Evolutionary conservation across 2,797 vertebrate species (phyloP).

Genomic region (Coluber constrictor): DNA sequence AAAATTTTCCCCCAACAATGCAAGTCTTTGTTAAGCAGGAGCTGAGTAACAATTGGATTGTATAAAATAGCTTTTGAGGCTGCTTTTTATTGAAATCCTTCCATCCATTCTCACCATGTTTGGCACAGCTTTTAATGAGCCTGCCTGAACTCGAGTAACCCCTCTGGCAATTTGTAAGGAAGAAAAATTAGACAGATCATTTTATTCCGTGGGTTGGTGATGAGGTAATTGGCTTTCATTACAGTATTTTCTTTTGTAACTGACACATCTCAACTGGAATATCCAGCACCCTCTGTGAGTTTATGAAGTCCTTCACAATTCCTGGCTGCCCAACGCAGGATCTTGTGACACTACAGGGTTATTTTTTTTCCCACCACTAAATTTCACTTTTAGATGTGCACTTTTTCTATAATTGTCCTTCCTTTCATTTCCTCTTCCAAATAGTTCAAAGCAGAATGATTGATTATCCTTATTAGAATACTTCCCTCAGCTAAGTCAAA

Average conservation of each 20-base stretch:
- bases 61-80: conserved; percentile 57
- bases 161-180: conserved; percentile 60
- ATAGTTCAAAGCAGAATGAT: conserved; percentile 53
- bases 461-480: conserved; percentile 59
- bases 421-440: conserved; percentile 45
- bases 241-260: conserved; percentile 60
- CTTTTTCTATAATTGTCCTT: conserved; percentile 50
- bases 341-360: conserved; percentile 38
- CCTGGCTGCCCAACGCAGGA: conserved; percentile 48
- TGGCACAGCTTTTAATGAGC: conserved; percentile 62
- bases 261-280: conserved; percentile 35
- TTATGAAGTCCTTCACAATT: conserved; percentile 34
- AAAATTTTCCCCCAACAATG: conserved; percentile 55
- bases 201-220: conserved; percentile 57
- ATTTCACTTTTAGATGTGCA: conserved; percentile 44
- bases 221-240: conserved; percentile 66
- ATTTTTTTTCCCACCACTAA: conserved; percentile 56
- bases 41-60: conserved; percentile 58
- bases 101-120: conserved; percentile 57
- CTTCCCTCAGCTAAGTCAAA: conserved; percentile 24
- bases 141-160: conserved; percentile 80
- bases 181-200: conserved; percentile 61
- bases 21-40: conserved; percentile 52
- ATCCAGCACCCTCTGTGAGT: conserved; percentile 27
- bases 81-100: conserved; percentile 59